Evolutionary conservation across 2,888 invertebrate genomes (phyloP), one percentile per base, ranked within the genome.

Genomic region (Volucella inanis): DNA sequence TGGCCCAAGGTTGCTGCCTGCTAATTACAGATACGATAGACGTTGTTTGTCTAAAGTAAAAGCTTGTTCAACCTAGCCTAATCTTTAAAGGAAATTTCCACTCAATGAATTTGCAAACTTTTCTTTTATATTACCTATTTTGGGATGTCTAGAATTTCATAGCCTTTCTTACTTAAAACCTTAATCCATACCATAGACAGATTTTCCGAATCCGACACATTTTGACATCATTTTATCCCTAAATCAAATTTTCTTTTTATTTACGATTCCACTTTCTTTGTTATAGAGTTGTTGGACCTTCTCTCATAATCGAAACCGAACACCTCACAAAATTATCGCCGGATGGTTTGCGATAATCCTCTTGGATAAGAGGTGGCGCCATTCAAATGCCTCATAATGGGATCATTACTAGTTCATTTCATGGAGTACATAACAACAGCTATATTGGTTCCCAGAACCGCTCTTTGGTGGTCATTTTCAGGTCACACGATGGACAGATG

Each of bases 321-420:
- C 41, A 55, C 15, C 49, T 38, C 43, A 11, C 47, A 70, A 54
- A 47, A 62, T 31, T 9, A 64, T 9, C 14, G 3, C 41, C 64
- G 62, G 68, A 41, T 68, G 61, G 77, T 39, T 47, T 1, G 55
- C 47, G 43, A 14, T 6, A 47, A 45, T 54, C 22, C 68, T 38
- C 15, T 15, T 41, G 12, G 59, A 41, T 55, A n/a, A 57, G 22
- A 54, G 50, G 70, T 62, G 52, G 1, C 65, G 38, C 79, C 65
- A 65, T 79, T 67, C 72, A 72, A 67, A 72, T 61, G 50, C 54
- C 59, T 47, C 59, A 72, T 72, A 71, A 79, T 65, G 54, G 11
- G 8, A 18, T 43, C 52, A 72, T 79, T 79, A 65, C 38, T 65
- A 79, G 71, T 52, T 65, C 43, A 59, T 71, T 71, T 78, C 22